Evolutionary conservation across 2,888 invertebrate genomes (phyloP).

Genomic region (Leucoptera coffeella): DNA sequence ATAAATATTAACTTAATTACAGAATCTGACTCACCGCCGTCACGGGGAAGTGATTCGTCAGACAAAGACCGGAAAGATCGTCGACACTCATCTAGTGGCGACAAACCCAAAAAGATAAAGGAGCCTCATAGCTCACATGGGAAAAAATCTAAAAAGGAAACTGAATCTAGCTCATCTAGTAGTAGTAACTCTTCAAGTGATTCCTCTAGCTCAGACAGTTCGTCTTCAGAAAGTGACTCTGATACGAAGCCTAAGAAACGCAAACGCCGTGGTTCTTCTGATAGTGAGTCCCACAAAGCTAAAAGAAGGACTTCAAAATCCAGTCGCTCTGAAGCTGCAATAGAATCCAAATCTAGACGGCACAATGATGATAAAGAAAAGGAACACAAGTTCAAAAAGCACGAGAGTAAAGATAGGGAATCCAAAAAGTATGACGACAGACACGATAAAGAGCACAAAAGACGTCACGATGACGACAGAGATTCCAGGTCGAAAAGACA

Average conservation of each 20-base stretch:
- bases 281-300: conserved; percentile 19
- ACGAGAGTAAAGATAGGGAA: neutral
- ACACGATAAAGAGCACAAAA: neutral
- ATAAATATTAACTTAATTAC: too few species aligned
- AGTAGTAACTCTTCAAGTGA: conserved; percentile 29
- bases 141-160: conserved; percentile 25
- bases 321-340: too few species aligned
- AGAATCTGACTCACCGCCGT: neutral
- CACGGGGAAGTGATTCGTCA: conserved; percentile 22
- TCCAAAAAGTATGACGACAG: too few species aligned
- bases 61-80: conserved; percentile 24
- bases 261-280: conserved; percentile 25
- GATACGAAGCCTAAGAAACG: conserved; percentile 21
- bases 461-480: neutral
- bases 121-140: conserved; percentile 26
- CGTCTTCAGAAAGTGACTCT: conserved; percentile 19
- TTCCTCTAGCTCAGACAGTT: conserved; percentile 18
- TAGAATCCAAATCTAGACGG: too few species aligned
- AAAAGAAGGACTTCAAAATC: too few species aligned
- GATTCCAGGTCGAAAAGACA: neutral
- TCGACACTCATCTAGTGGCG: conserved; percentile 25
- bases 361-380: conserved; percentile 20
- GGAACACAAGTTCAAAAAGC: conserved; percentile 10
- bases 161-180: too few species aligned
- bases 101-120: conserved; percentile 20